Evolutionary conservation across 1,140 invertebrate genomes (phyloP).

Genomic region (Delia radicum): DNA sequence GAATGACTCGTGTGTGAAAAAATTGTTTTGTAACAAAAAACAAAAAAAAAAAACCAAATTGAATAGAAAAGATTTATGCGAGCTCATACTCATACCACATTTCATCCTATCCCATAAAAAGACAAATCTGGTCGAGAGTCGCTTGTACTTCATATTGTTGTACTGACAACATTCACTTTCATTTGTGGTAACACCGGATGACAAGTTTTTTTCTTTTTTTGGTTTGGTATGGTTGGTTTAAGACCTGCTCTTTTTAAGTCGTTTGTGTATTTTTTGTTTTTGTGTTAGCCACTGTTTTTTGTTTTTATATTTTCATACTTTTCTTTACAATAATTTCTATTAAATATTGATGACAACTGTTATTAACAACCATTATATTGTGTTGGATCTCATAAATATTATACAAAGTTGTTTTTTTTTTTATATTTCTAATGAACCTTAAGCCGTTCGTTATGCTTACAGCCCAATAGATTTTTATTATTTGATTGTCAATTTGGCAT

Average conservation of each 20-base stretch:
- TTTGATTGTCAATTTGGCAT: too few relatives aligned
- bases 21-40: neutral
- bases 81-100: neutral
- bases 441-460: neutral
- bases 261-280: neutral
- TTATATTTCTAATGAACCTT: neutral
- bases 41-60: neutral
- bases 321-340: neutral
- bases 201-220: neutral
- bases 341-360: neutral
- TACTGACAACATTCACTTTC: neutral
- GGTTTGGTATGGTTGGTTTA: neutral
- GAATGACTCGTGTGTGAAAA: neutral
- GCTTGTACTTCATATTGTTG: neutral
- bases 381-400: too few relatives aligned
- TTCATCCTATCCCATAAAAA: neutral
- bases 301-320: neutral
- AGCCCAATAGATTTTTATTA: too few relatives aligned
- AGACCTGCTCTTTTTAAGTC: neutral
- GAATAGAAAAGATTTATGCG: neutral
- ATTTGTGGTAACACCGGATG: slow-evolving; percentile 3
- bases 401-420: neutral
- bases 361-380: neutral
- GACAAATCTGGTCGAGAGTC: neutral
- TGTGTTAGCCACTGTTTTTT: neutral